Evolutionary conservation across 2,888 invertebrate genomes (phyloP).

Genomic region (Galerucella nymphaeae): DNA sequence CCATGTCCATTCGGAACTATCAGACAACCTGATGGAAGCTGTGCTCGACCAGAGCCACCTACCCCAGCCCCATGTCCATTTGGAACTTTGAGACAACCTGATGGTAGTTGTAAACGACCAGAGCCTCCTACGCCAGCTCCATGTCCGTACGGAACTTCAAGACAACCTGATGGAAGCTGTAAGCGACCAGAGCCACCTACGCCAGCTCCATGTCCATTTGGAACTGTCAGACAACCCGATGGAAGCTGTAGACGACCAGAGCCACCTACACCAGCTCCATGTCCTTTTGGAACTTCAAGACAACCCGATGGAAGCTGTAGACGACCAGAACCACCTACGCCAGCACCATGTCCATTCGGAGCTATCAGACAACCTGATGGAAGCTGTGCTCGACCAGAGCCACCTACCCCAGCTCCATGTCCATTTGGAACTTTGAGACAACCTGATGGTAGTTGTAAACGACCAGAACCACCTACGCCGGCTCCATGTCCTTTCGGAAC

Average conservation of each 20-base stretch:
- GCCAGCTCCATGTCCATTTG: constrained; percentile 37
- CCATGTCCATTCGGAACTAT: constrained; percentile 37
- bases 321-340: constrained; percentile 24
- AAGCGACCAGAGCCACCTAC: constrained; percentile 29
- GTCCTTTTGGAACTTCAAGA: constrained; percentile 36
- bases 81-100: constrained; percentile 28
- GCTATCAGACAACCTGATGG: constrained; percentile 31
- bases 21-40: constrained; percentile 30
- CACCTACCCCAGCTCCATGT: constrained; percentile 31
- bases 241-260: constrained; percentile 36
- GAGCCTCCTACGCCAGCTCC: constrained; percentile 34
- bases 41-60: constrained; percentile 32
- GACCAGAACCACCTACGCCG: constrained; percentile 31
- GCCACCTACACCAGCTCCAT: constrained; percentile 36
- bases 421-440: constrained; percentile 33
- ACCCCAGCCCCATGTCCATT: constrained; percentile 29
- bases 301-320: constrained; percentile 32
- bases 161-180: constrained; percentile 33
- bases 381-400: constrained; percentile 34
- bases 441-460: constrained; percentile 34
- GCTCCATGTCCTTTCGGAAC: constrained; percentile 40
- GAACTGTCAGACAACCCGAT: constrained; percentile 24
- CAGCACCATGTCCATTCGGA: constrained; percentile 36
- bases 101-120: constrained; percentile 31
- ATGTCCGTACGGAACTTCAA: too few relatives aligned